Percentiles rank a stretch among this genome's conserved stretches.
These are phyloP conservation scores for Malacoraja senta DNA, from an alignment of 2,797 vertebrate genomes.

Conservation along the genomic window DNA sequence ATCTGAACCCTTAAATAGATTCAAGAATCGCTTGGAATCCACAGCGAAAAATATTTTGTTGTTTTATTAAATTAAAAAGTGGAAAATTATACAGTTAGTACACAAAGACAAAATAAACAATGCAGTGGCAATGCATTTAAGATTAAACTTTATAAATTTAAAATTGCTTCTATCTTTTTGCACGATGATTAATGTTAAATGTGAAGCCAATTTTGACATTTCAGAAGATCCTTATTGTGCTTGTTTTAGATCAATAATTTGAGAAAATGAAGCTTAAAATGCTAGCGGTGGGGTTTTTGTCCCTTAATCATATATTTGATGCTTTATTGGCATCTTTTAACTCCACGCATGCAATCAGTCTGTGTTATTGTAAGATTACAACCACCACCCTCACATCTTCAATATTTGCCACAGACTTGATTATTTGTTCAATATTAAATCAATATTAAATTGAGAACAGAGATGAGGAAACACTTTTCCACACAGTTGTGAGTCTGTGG, in stretches of 20 bases:
- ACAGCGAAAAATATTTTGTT: not conserved
- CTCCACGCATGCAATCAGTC: not conserved
- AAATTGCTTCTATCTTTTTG: not conserved
- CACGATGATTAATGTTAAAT: not conserved
- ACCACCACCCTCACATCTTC: not conserved
- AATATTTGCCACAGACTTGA: not conserved
- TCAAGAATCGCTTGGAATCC: not conserved
- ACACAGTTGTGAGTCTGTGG: too few species aligned
- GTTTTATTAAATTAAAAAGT: not conserved
- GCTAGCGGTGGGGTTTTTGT: not conserved
- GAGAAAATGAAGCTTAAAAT: not conserved
- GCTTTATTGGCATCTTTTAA: not conserved
- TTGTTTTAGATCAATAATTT: not conserved
- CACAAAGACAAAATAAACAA: not conserved
- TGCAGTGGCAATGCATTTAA: not conserved
- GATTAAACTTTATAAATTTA: not conserved
- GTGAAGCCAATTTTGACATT: not conserved
- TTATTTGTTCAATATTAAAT: not conserved
- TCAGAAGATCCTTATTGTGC: not conserved
- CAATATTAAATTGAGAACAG: not conserved
- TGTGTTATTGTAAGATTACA: not conserved
- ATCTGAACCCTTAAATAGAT: too few species aligned
- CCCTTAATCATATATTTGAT: not conserved
- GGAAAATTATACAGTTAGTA: not conserved
- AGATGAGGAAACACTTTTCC: too few species aligned